Base-by-base conservation (phyloP, 2,113 vertebrate genomes). In the Dendrocopos noguchii region DNA sequence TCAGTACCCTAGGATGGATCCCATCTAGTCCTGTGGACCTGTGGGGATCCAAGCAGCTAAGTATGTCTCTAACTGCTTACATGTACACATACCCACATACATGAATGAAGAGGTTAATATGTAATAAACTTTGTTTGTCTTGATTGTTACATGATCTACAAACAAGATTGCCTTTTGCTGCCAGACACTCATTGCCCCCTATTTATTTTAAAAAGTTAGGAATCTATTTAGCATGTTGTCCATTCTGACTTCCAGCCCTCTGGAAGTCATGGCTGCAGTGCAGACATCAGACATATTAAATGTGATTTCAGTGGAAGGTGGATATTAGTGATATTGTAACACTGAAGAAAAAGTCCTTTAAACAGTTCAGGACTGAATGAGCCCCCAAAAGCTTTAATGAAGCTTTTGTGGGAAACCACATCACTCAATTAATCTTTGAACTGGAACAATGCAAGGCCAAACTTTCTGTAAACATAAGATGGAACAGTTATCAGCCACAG, bases 331-430 rank as follows among this genome's bases (percentile, higher is more conserved):
- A 75, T 31, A 63, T 3, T 42, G 36, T 59, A 91, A 68, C 52
- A 80, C 0, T 44, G 67, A 88, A 84, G 39, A 74, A 60, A 16
- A 67, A 59, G 27, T 31, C 42, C 36, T 88, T 33, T 33, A 70
- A 57, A 42, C 22, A 80, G 56, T 46, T 80, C 67, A 82, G 74
- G 34, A 80, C 34, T 71, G 18, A 66, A 28, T 21, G 66, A 88
- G 82, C 42, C 73, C 50, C 46, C 39, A 66, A 80, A 70, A 87
- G 17, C 25, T 80, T 67, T 56, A 24, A 20, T 44, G 52, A 76
- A 87, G 18, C 21, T 66, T 92, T 88, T 80, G 74, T 74, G 84
- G 59, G 71, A 80, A 93, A 88, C 56, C 55, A 79, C 36, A 87
- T 59, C 59, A 90, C 66, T 55, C 66, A 28, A 14, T 33, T 21